Evolutionary conservation across 2,113 vertebrate genomes (phyloP), one percentile per base, ranked within the genome.

Genomic region (Aphelocoma coerulescens): DNA sequence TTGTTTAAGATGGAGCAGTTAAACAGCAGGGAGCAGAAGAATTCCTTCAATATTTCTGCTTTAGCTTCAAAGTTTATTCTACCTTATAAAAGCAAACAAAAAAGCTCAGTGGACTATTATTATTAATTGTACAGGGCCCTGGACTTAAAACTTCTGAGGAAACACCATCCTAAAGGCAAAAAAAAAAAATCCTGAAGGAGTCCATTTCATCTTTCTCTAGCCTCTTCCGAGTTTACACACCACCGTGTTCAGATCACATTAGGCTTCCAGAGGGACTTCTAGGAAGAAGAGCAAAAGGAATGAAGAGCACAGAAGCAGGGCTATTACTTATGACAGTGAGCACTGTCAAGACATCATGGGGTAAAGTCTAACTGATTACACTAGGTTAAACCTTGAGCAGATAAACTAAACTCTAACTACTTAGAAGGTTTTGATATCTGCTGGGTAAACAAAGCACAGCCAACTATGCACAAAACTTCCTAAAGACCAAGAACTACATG

Each of bases 281-380:
- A 49, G 61, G 28, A 8, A 69, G 43, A 92, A 79, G 7, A 87
- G 8, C 9, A 43, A 43, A 63, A 84, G 52, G 9, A 79, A 77
- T 0, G 0, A 23, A 55, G 6, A 57, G 11, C 23, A 52, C 1
- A 2, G 57, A 78, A 75, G 16, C 12, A 39, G 30, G 12, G 8
- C 37, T 73, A 12, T 41, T 65, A 22, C 19, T 30, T 18, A 23
- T 3, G 16, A 68, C 27, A 65, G 16, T 6, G 44, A 85, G 74
- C 6, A 20, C 17, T 32, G 18, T 30, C 66, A 85, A 43, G n/a
- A 68, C 3, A 3, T 28, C 79, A 61, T 0, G 0, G 35, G 66
- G 10, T 79, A 28, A 85, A 88, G 72, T 79, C 71, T 44, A 68
- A 30, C 16, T 3, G 9, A 54, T 16, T 33, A 52, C 4, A 41